These are phyloP conservation scores for Clunio marinus DNA, from an alignment of 2,888 invertebrate genomes.

Conservation along the genomic window DNA sequence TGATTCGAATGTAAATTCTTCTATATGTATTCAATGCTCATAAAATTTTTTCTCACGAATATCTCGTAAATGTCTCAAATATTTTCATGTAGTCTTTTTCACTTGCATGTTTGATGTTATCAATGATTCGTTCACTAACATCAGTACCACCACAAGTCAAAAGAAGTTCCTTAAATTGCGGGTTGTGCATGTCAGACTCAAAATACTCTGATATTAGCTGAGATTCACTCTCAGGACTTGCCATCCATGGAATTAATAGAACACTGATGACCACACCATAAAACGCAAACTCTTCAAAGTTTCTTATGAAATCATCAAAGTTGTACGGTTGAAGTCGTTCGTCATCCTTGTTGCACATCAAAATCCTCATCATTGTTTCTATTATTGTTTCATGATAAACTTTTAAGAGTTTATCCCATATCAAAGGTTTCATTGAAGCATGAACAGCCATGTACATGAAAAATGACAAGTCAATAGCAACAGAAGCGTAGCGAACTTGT, in stretches of 20 bases:
- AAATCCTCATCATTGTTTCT: slow-evolving; percentile 43
- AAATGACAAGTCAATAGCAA: slow-evolving; percentile 47
- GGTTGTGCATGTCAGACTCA: slow-evolving; percentile 46
- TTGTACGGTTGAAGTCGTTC: slow-evolving; percentile 40
- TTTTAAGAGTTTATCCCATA: slow-evolving; percentile 45
- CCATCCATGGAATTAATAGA: slow-evolving; percentile 47
- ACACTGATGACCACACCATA: slow-evolving; percentile 48
- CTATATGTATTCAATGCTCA: too few relatives aligned
- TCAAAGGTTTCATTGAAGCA: slow-evolving; percentile 41
- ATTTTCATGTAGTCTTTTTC: slow-evolving; percentile 47
- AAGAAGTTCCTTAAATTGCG: slow-evolving; percentile 45
- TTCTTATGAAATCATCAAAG: slow-evolving; percentile 45
- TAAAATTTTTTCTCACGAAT: too few relatives aligned
- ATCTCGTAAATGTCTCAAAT: not conserved
- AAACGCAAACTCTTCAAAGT: slow-evolving; percentile 48
- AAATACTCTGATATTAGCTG: slow-evolving; percentile 45
- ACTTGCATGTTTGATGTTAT: slow-evolving; percentile 47
- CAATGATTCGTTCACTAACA: slow-evolving; percentile 45
- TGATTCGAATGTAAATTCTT: too few relatives aligned
- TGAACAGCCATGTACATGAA: slow-evolving; percentile 48
- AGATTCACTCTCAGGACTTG: slow-evolving; percentile 44
- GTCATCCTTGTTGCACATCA: slow-evolving; percentile 42
- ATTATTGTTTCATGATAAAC: slow-evolving; percentile 45
- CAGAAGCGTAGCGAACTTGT: slow-evolving; percentile 47
- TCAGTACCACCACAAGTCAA: slow-evolving; percentile 46